Evolutionary conservation across 2,888 invertebrate genomes (phyloP).

Genomic region (Lutraria lutraria): DNA sequence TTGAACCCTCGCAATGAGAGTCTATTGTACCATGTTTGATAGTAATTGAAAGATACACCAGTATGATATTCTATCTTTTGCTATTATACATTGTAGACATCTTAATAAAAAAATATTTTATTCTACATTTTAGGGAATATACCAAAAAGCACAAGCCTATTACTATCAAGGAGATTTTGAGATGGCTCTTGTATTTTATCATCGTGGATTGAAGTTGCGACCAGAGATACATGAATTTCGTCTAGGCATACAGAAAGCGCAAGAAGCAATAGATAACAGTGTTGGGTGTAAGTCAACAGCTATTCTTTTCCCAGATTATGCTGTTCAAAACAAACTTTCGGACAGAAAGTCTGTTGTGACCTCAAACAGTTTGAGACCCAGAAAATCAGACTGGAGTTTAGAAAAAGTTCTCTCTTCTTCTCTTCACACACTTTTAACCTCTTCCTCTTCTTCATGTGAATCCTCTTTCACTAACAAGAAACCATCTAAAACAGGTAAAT

Average conservation of each 20-base stretch:
- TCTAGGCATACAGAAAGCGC: slow-evolving; percentile 95
- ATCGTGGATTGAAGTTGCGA: slow-evolving; percentile 94
- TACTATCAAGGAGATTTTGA: slow-evolving; percentile 97
- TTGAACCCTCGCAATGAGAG: no score
- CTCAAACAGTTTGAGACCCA: background rate
- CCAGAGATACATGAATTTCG: slow-evolving; percentile 93
- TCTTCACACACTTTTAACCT: slow-evolving; percentile 32
- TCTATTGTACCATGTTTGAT: no score
- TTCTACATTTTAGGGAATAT: slow-evolving; percentile 89
- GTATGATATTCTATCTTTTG: no score
- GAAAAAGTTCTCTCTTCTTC: slow-evolving; percentile 47
- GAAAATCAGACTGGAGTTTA: slow-evolving; percentile 68
- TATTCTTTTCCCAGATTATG: slow-evolving; percentile 43
- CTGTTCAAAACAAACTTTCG: slow-evolving; percentile 8
- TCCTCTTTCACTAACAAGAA: slow-evolving; percentile 20
- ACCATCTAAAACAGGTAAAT: slow-evolving; percentile 29
- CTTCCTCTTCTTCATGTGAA: slow-evolving; percentile 37
- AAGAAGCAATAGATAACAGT: slow-evolving; percentile 97
- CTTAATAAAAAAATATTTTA: background rate
- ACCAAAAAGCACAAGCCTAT: slow-evolving; percentile 96
- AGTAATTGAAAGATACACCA: no score
- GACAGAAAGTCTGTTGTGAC: slow-evolving; percentile 11
- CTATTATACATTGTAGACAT: no score
- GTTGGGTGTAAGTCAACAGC: slow-evolving; percentile 89
- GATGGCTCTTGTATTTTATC: slow-evolving; percentile 96